A percentile compares a stretch with the other conserved stretches of the same genome.
These are phyloP conservation scores for Elmis aenea DNA, from an alignment of 2,888 invertebrate genomes.

Conservation along the genomic window DNA sequence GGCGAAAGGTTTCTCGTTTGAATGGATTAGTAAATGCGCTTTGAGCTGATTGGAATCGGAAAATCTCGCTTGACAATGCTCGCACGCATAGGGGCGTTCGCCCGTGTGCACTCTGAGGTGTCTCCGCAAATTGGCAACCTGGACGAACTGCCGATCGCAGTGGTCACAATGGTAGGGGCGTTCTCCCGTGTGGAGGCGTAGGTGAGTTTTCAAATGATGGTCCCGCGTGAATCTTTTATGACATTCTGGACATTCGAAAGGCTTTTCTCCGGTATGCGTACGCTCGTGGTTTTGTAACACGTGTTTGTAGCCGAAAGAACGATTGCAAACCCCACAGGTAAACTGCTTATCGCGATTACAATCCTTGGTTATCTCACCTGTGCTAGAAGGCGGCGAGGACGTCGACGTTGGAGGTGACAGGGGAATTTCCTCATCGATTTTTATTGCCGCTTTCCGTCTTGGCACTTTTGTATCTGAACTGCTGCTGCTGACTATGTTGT, in stretches of 20 bases:
- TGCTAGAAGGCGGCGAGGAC: slow-evolving; percentile 47
- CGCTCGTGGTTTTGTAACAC: slow-evolving; percentile 91
- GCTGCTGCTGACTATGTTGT: slow-evolving; percentile 46
- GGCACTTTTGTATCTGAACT: slow-evolving; percentile 44
- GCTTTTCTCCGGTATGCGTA: slow-evolving; percentile 92
- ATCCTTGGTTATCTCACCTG: slow-evolving; percentile 36
- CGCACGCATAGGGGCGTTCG: slow-evolving; percentile 84
- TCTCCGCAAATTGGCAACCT: slow-evolving; percentile 85
- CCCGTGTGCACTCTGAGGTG: slow-evolving; percentile 89
- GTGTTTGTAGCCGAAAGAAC: slow-evolving; percentile 91
- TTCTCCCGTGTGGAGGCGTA: slow-evolving; percentile 88
- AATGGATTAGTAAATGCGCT: slow-evolving; percentile 83
- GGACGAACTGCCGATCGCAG: slow-evolving; percentile 89
- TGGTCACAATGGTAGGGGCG: slow-evolving; percentile 89
- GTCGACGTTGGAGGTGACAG: slow-evolving; percentile 54
- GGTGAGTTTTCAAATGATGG: slow-evolving; percentile 89
- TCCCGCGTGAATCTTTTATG: slow-evolving; percentile 88
- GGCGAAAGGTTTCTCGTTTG: slow-evolving; percentile 83
- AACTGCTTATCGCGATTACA: slow-evolving; percentile 70
- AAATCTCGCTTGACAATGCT: slow-evolving; percentile 79
- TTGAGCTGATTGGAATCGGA: slow-evolving; percentile 90
- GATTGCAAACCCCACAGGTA: slow-evolving; percentile 81
- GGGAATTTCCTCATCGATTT: slow-evolving; percentile 40
- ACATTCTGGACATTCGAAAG: slow-evolving; percentile 87
- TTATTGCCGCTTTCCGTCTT: slow-evolving; percentile 34